These are phyloP conservation scores for Ornithoptera alexandrae DNA, from an alignment of 2,888 invertebrate species.

Conservation along the genomic window DNA sequence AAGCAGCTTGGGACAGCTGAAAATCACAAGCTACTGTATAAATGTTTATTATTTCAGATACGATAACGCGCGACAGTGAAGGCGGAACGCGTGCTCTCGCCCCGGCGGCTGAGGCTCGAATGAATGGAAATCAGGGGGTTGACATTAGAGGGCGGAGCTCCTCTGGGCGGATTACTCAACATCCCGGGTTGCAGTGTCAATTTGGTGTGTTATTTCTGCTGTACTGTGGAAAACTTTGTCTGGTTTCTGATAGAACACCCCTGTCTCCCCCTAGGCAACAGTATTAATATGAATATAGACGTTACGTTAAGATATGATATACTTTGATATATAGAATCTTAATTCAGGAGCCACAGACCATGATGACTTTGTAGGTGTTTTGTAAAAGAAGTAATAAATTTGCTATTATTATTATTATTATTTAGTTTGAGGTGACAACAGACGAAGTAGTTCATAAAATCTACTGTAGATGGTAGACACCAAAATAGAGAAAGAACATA, in stretches of 20 bases:
- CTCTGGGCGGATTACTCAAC: constrained; percentile 43
- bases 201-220: constrained; percentile 21
- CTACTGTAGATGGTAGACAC: not conserved
- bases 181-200: constrained; percentile 10
- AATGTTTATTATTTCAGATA: constrained; percentile 58
- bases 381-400: not conserved
- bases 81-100: constrained; percentile 42
- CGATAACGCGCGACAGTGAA: constrained; percentile 40
- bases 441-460: not conserved
- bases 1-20: not conserved
- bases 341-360: too few species aligned
- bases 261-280: not conserved
- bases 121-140: constrained; percentile 70
- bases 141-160: constrained; percentile 65
- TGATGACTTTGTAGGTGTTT: not conserved
- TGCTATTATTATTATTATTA: too few species aligned
- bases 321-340: too few species aligned
- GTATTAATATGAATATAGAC: not conserved
- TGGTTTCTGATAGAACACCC: constrained; percentile 39
- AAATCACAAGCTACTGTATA: constrained; percentile 4
- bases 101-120: constrained; percentile 51
- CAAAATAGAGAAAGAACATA: not conserved
- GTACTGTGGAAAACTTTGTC: constrained; percentile 53
- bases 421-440: not conserved
- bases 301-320: not conserved